Base-by-base conservation (phyloP, 2,113 vertebrate genomes). In the Tylochromis polylepis region DNA sequence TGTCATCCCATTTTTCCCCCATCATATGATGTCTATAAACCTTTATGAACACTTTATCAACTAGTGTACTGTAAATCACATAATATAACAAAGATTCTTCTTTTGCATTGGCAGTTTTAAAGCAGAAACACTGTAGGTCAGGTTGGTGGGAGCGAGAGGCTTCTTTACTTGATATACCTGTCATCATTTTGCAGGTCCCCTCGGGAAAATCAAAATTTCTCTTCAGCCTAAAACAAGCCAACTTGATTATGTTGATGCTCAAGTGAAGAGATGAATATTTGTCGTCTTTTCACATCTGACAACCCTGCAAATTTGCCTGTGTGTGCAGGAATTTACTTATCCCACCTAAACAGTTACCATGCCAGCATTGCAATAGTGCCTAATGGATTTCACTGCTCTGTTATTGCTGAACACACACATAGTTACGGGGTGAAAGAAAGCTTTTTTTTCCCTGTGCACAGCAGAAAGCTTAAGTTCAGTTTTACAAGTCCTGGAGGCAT, bases 351-450 rank as follows among this genome's bases (percentile, higher is more conserved):
- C 85, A 51, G 92, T 93, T 91, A 85, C 82, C 88, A 89, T 93
- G 94, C 93, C 93, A 93, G 89, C 92, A 86, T 92, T 92, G 94
- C 94, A 95, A 92, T 94, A 92, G 88, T 86, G 89, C 88, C 90
- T 95, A 96, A 95, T 95, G 95, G 95, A 93, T 96, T 96, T 94
- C 85, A 59, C 90, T 90, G 84, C 85, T 81, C 55, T 36, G 29
- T 94, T 94, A 93, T 90, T 93, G 93, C 94, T 95, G 95, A 96
- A 94, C 85, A 92, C 90, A 90, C 90, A 91, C 89, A 94, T 94
- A 93, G 91, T 95, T 92, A 93, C 87, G 82, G 90, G 75, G 79
- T 24, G 87, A 95, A 94, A 91, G 65, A 91, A 57, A 83, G 89
- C 83, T 27, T 65, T 82, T 85, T 84, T 82, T 82, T 83, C 22